Evolutionary conservation across 2,888 invertebrate species (phyloP), one percentile per base, ranked within the genome.

Genomic region (Sisyra terminalis): DNA sequence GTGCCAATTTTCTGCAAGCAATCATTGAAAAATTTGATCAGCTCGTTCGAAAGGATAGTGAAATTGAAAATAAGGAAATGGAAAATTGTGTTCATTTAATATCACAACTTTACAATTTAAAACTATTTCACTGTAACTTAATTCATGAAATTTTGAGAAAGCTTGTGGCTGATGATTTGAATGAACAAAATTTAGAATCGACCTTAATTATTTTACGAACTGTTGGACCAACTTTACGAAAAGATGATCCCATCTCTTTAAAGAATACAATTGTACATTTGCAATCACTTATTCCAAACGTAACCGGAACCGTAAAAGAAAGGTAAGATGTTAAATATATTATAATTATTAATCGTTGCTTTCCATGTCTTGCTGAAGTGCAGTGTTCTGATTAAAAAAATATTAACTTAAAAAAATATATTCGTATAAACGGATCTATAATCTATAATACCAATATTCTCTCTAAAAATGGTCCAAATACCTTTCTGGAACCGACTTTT

Each of bases 31-130:
- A 67, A 54, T 84, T 88, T 50, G 71, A 83, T 45, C 59, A 64
- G 8, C 61, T 75, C 55, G 63, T 73, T 42, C 60, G 65, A n/a
- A 49, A 57, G 0, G 59, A 65, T 29, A 60, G 67, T 29, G 66
- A 72, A 1, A 65, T 81, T 3, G 79, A 77, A 52, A 76, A 83
- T 52, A 94, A 94, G 57, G 67, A 72, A 30, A 57, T 90, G 24
- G 88, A 93, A 56, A 94, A 94, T 61, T 55, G 85, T 1, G 65
- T 87, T 0, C 65, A 81, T 1, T 70, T 89, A 39, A 63, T 94
- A 3, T 73, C 82, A 1, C 80, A 88, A 56, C 63, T 94, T 42
- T 94, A 89, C 56, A 85, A 83, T 56, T 94, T 93, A 55, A 89
- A 86, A 70, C 84, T 84, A 57, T 52, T 39, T 45, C 8, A 15